Conservation (phyloP, 2,888 invertebrate species). For the Lochmaea capreae region DNA sequence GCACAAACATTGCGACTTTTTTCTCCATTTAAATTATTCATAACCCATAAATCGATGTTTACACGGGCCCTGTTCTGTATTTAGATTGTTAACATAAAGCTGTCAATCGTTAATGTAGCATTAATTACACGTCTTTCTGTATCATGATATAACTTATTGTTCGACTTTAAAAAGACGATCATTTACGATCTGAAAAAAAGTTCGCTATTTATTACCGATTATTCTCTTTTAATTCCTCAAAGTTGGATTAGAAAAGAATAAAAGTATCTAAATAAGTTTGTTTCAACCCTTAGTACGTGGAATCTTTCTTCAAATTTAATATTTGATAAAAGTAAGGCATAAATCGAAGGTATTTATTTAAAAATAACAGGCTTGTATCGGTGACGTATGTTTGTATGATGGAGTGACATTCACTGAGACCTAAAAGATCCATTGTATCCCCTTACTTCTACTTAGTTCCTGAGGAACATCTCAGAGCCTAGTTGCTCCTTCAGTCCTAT, state of each 20-base stretch:
- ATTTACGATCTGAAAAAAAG: background rate
- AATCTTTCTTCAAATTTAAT: too few species aligned
- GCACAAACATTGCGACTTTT: conserved; percentile 57
- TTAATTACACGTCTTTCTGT: conserved; percentile 55
- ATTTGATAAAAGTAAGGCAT: too few species aligned
- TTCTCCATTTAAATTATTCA: conserved; percentile 60
- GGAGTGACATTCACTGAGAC: too few species aligned
- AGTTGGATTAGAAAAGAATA: background rate
- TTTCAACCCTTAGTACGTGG: too few species aligned
- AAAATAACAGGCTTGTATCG: too few species aligned
- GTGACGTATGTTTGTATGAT: too few species aligned
- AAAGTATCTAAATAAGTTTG: background rate
- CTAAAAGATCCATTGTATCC: too few species aligned
- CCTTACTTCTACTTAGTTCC: too few species aligned
- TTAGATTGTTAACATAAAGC: conserved; percentile 63
- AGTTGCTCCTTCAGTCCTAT: too few species aligned
- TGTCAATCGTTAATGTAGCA: conserved; percentile 62
- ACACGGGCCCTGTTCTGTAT: conserved; percentile 59
- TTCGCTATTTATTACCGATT: background rate
- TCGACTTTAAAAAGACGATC: conserved; percentile 1
- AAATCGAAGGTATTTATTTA: too few species aligned
- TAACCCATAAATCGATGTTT: conserved; percentile 63
- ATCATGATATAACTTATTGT: conserved; percentile 19
- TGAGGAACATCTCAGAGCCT: too few species aligned
- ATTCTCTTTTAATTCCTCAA: background rate